phyloP scores from a whole-genome alignment of 2,888 invertebrate species.

The Idaea aversata region DNA sequence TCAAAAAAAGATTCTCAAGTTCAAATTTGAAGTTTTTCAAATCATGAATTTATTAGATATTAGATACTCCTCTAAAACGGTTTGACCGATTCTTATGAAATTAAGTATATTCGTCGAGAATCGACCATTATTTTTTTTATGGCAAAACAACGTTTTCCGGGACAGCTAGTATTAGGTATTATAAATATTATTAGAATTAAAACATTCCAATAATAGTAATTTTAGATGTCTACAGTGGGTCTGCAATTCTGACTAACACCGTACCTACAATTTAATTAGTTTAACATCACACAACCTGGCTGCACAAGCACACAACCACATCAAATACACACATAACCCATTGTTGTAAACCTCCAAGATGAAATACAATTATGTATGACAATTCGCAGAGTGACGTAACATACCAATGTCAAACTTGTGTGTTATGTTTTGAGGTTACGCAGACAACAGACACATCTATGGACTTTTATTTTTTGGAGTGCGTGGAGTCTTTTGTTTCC shows the following conservation, averaged over 20 bases:
- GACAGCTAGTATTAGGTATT: too few relatives aligned
- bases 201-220: too few relatives aligned
- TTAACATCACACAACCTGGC: background rate
- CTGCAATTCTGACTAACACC: background rate
- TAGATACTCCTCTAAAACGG: too few relatives aligned
- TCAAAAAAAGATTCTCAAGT: too few relatives aligned
- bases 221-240: background rate
- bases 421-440: background rate
- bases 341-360: background rate
- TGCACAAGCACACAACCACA: background rate
- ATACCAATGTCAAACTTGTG: background rate
- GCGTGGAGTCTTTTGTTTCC: background rate
- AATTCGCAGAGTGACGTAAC: background rate
- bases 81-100: too few relatives aligned
- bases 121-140: too few relatives aligned
- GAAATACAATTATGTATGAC: constrained; percentile 1
- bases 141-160: too few relatives aligned
- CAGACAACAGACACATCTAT: background rate
- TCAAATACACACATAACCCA: background rate
- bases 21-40: too few relatives aligned
- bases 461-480: background rate
- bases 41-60: too few relatives aligned
- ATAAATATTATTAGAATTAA: too few relatives aligned
- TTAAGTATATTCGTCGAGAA: too few relatives aligned
- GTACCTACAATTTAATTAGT: background rate